Conservation (phyloP, 1,140 invertebrate genomes). For the Drosophila navojoa region DNA sequence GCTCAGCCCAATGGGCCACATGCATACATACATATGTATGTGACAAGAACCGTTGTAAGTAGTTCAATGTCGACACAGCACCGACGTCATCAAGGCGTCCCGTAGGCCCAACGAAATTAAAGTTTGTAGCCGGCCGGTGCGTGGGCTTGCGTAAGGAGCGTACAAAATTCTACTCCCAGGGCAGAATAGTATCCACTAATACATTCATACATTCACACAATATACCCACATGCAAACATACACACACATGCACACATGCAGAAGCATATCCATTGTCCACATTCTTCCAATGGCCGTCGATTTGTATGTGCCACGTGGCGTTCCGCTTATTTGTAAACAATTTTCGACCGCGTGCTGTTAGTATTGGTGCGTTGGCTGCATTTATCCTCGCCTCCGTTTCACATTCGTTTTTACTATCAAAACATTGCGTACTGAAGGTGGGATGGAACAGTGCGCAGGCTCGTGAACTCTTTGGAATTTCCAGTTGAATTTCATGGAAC, state of each 20-base stretch:
- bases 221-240: neutral
- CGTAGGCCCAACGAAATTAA: slow-evolving; percentile 13
- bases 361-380: slow-evolving; percentile 16
- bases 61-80: slow-evolving; percentile 64
- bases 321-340: slow-evolving; percentile 70
- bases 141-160: neutral
- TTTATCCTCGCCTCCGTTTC: slow-evolving; percentile 20
- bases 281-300: slow-evolving; percentile 24
- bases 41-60: slow-evolving; percentile 39
- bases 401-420: slow-evolving; percentile 62
- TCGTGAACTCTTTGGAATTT: slow-evolving; percentile 51
- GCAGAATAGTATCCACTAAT: neutral
- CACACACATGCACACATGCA: neutral
- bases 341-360: slow-evolving; percentile 29
- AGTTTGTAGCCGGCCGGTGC: slow-evolving; percentile 58
- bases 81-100: slow-evolving; percentile 56
- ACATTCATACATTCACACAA: neutral
- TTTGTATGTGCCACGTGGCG: slow-evolving; percentile 49
- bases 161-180: neutral
- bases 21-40: neutral
- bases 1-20: neutral
- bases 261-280: neutral
- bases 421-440: slow-evolving; percentile 46
- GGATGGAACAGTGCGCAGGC: slow-evolving; percentile 42
- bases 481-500: slow-evolving; percentile 42